Base-by-base conservation (phyloP, 2,888 invertebrate species). In the Plebejus argus region DNA sequence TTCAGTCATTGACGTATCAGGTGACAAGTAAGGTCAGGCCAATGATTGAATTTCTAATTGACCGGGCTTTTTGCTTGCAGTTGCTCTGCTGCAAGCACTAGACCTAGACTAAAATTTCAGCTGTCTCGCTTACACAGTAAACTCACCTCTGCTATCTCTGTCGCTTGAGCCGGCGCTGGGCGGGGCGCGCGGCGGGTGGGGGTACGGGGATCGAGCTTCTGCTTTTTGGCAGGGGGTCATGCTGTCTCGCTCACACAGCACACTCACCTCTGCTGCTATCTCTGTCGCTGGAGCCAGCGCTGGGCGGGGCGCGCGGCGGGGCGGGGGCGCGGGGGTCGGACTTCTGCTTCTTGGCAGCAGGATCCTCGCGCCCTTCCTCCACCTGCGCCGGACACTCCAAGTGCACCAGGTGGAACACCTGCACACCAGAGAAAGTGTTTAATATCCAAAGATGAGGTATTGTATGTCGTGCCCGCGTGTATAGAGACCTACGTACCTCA, bases 361-460 rank as follows among this genome's bases (percentile, higher is more conserved):
- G 84, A 80, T 91, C 92, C 0, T 91, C 92, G 77, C 88, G 86
- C 72, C 85, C 78, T 74, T 91, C 93, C 79, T 94, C 94, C 82
- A 91, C 91, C 83, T 96, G 97, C 49, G 98, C 97, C 7, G 99
- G 99, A 84, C 98, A 98, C 93, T 99, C 99, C 90, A 99, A 97
- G 93, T 99, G 99, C 77, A 99, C 99, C 88, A 99, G 97, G 89
- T 99, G 99, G 91, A 99, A 99, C 78, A 99, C 98, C 98, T 98
- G 83, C 3, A 18, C 53, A 53, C 18, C 53, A 53, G 53, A 53
- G 5, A 53, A 0, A 53, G 5, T 53, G 12, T 45, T 12, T 87
- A 45, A 83, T 20, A 66, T 15, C 56, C 66, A 23, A 53, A 53
- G 15, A 53, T 18, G 53, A 18, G 12, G 18, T 15, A 53, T 53